Conservation (phyloP, 2,888 invertebrate genomes). For the Rugalucina vietnamica region DNA sequence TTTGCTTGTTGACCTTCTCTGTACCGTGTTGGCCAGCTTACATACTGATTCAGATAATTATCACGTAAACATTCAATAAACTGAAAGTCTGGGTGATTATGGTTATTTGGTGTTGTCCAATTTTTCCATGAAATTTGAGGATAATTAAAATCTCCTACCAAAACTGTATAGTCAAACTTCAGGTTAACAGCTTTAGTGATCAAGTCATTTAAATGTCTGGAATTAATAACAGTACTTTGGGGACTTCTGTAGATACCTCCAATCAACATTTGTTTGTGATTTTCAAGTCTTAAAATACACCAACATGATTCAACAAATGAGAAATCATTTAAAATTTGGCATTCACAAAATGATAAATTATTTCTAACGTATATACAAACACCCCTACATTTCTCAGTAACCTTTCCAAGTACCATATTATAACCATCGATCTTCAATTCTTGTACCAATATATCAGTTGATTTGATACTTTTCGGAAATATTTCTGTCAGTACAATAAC, state of each 20-base stretch:
- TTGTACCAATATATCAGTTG: background rate
- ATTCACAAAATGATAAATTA: background rate
- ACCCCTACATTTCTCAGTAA: background rate
- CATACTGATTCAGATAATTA: background rate
- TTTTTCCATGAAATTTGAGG: conserved; percentile 1
- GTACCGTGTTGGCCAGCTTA: conserved; percentile 1
- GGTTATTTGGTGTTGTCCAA: conserved; percentile 9
- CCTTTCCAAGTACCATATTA: background rate
- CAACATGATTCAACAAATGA: conserved; percentile 12
- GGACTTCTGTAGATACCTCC: conserved; percentile 15
- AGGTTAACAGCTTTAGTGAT: background rate
- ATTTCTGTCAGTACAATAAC: conserved; percentile 16
- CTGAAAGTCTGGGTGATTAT: background rate
- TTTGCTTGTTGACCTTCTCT: conserved; percentile 6
- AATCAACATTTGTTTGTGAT: background rate
- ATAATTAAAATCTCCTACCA: conserved; percentile 21
- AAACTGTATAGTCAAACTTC: conserved; percentile 8
- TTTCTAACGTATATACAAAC: conserved; percentile 1
- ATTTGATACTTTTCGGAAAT: conserved; percentile 6
- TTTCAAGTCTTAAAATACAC: background rate
- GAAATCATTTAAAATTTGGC: background rate
- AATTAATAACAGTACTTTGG: background rate
- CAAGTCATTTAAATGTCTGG: background rate
- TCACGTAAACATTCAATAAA: conserved; percentile 8
- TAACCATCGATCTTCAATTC: conserved; percentile 1